A percentile compares a stretch with the other conserved stretches of the same genome.
These are phyloP conservation scores for Busseola fusca DNA, from an alignment of 2,888 invertebrate genomes.

Conservation along the genomic window DNA sequence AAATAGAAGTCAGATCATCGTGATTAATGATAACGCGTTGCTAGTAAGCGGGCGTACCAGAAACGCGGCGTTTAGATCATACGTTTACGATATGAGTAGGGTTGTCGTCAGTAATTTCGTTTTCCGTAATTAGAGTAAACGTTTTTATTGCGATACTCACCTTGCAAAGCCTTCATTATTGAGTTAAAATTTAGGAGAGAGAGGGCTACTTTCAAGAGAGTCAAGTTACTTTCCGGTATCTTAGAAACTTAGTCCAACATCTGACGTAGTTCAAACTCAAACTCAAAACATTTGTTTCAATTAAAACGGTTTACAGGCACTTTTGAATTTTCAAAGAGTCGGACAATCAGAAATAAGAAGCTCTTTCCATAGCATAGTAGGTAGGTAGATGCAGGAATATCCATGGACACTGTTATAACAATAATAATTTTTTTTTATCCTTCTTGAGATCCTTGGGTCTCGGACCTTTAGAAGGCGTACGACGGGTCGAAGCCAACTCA, in stretches of 20 bases:
- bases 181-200: background rate
- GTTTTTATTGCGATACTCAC: background rate
- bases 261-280: background rate
- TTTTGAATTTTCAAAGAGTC: background rate
- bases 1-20: constrained; percentile 62
- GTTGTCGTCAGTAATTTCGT: constrained; percentile 21
- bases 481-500: too few species aligned
- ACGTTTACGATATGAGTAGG: constrained; percentile 66
- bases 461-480: too few species aligned
- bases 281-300: background rate
- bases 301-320: background rate
- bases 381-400: too few species aligned
- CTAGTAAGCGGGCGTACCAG: constrained; percentile 64
- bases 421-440: too few species aligned
- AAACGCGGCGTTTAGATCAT: constrained; percentile 68
- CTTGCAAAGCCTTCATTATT: background rate
- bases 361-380: too few species aligned
- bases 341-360: too few species aligned
- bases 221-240: background rate
- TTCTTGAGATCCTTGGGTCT: too few species aligned
- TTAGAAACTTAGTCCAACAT: background rate
- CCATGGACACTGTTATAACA: too few species aligned
- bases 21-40: constrained; percentile 64
- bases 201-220: background rate
- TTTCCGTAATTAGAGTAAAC: background rate